Conservation (phyloP, 2,113 vertebrate species). For the Thalassarche chlororhynchos region DNA sequence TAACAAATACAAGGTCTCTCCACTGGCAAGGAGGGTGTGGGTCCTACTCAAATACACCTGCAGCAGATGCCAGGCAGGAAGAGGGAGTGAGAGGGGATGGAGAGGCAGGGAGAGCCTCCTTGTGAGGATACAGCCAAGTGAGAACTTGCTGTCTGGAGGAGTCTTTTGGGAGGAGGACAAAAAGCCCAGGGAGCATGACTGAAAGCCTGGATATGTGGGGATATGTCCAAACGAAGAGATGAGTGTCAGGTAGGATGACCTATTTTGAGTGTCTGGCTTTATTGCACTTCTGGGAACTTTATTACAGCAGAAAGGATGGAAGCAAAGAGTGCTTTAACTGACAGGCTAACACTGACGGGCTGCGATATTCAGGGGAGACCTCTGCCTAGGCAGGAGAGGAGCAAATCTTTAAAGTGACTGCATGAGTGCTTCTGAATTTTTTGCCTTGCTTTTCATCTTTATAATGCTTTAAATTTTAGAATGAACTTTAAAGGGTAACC, state of each 20-base stretch:
- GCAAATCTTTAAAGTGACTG: not conserved
- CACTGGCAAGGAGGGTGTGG: not conserved
- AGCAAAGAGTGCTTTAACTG: not conserved
- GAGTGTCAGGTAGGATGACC: not conserved
- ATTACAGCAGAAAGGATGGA: not conserved
- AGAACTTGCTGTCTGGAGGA: not conserved
- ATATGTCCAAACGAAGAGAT: not conserved
- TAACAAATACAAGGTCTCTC: not conserved
- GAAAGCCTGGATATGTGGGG: not conserved
- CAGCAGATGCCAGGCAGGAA: not conserved
- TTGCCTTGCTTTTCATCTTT: not conserved
- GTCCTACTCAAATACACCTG: not conserved
- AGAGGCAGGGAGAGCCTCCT: not conserved
- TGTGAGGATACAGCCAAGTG: not conserved
- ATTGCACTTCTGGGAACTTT: not conserved
- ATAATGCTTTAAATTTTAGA: slow-evolving; percentile 13
- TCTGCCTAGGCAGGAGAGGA: not conserved
- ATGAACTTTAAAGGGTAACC: slow-evolving; percentile 15
- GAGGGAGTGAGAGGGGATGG: rapidly evolving
- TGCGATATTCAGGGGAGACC: not conserved
- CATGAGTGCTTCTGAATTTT: not conserved
- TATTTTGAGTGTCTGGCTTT: not conserved
- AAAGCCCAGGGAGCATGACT: not conserved
- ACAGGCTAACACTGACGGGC: not conserved
- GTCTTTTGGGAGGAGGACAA: not conserved